Percentiles rank a stretch among this genome's conserved stretches.
Conservation (phyloP, 2,113 vertebrate species). For the Gasterosteus nipponicus region DNA sequence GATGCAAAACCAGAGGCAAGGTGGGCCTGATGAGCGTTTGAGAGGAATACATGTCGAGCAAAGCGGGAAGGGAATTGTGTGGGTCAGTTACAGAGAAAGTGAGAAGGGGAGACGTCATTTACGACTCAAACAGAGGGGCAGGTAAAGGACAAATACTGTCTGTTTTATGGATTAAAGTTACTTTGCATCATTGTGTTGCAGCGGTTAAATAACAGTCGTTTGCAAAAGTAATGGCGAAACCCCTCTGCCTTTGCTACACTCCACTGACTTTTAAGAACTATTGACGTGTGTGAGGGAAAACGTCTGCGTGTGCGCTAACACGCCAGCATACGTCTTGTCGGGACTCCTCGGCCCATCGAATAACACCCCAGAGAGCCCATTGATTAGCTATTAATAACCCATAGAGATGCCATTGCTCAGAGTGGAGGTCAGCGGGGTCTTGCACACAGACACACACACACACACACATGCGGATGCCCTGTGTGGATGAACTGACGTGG, state of each 20-base stretch:
- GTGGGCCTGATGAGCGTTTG: constrained; percentile 60
- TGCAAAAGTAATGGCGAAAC: background rate
- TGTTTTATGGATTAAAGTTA: constrained; percentile 5
- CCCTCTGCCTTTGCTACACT: constrained; percentile 36
- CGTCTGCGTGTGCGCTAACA: constrained; percentile 36
- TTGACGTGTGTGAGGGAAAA: constrained; percentile 33
- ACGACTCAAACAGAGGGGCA: constrained; percentile 40
- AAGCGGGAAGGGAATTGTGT: constrained; percentile 45
- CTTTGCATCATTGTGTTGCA: constrained; percentile 27
- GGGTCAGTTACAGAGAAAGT: constrained; percentile 39
- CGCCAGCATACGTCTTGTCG: constrained; percentile 58
- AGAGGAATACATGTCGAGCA: constrained; percentile 69
- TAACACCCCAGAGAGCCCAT: constrained; percentile 67
- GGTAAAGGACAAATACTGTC: constrained; percentile 15
- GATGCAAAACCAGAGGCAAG: constrained; percentile 68
- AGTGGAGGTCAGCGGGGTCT: constrained; percentile 53
- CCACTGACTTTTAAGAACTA: constrained; percentile 35
- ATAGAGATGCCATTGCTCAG: constrained; percentile 64
- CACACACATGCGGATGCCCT: constrained; percentile 11
- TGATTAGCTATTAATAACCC: constrained; percentile 78
- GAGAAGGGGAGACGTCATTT: constrained; percentile 29
- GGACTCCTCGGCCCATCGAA: constrained; percentile 58
- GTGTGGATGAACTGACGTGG: constrained; percentile 22
- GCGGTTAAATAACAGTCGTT: constrained; percentile 22
- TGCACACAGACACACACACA: constrained; percentile 6